A percentile compares a stretch with the other conserved stretches of the same genome.
Evolutionary conservation across 23 tunicate species (phyloP).

Genomic region (Ascidia mentula): DNA sequence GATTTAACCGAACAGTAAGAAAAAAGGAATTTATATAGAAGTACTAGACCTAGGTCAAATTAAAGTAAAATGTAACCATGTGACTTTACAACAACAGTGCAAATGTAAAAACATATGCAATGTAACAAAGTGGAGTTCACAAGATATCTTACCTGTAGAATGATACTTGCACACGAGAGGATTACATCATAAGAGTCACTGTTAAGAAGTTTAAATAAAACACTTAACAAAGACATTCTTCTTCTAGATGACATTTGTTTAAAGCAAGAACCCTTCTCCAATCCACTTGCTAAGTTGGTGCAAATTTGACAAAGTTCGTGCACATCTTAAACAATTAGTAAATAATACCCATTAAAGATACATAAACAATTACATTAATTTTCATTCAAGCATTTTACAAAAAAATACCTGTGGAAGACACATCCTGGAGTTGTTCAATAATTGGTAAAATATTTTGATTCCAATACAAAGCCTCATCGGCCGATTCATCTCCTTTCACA

Average conservation of each 20-base stretch:
- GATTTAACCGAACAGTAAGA: too few species aligned
- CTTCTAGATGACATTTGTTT: slow-evolving; percentile 49
- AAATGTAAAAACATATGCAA: too few species aligned
- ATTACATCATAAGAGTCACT: slow-evolving; percentile 32
- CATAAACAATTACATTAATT: background rate
- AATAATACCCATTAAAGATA: background rate
- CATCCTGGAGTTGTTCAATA: slow-evolving; percentile 59
- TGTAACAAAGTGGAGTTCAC: too few species aligned
- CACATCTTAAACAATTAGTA: background rate
- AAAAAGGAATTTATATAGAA: background rate
- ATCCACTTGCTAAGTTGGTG: slow-evolving; percentile 20
- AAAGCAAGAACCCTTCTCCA: slow-evolving; percentile 43
- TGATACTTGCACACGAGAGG: slow-evolving; percentile 60
- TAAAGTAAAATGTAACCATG: too few species aligned
- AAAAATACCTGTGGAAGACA: background rate
- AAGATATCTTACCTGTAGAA: slow-evolving; percentile 29
- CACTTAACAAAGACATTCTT: slow-evolving; percentile 63
- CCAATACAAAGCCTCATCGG: slow-evolving; percentile 85
- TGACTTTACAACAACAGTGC: too few species aligned
- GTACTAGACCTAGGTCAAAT: background rate
- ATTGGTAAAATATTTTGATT: slow-evolving; percentile 63
- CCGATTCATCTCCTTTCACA: slow-evolving; percentile 37
- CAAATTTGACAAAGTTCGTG: slow-evolving; percentile 28
- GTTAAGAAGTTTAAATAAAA: slow-evolving; percentile 58
- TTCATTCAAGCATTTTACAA: background rate